A percentile compares a stretch with the other conserved stretches of the same genome.
phyloP scores from a whole-genome alignment of 2,113 vertebrate genomes.

The Petroica traversi region DNA sequence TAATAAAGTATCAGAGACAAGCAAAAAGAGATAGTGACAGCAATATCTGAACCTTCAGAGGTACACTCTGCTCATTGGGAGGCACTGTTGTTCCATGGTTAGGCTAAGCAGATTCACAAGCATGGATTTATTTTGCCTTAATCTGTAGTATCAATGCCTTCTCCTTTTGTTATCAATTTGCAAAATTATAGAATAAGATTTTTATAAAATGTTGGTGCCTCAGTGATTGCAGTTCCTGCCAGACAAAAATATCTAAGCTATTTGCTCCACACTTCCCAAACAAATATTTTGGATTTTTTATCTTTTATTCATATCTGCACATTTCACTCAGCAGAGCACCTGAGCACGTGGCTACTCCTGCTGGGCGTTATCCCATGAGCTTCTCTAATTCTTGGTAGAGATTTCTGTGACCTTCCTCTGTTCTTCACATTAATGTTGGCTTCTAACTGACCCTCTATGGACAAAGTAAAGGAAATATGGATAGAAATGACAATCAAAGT shows the following conservation, averaged over 20 bases:
- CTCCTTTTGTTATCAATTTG: not conserved
- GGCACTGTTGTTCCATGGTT: constrained; percentile 2
- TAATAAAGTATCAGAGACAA: not conserved
- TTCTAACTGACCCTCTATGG: not conserved
- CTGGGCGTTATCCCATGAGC: not conserved
- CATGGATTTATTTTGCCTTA: not conserved
- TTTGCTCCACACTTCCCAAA: not conserved
- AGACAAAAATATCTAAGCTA: not conserved
- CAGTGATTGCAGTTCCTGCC: not conserved
- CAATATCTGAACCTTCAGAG: not conserved
- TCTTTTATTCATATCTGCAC: not conserved
- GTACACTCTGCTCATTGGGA: not conserved
- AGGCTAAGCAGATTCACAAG: not conserved
- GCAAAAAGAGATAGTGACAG: not conserved
- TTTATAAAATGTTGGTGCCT: not conserved
- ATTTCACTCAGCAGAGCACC: not conserved
- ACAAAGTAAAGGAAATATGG: not conserved
- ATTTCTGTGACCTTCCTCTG: not conserved
- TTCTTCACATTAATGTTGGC: not conserved
- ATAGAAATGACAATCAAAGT: not conserved
- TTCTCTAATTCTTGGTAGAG: not conserved
- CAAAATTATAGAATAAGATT: not conserved
- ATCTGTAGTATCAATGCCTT: not conserved
- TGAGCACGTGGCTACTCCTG: not conserved
- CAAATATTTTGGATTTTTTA: not conserved